Evolutionary conservation across 2,888 invertebrate genomes (phyloP), one percentile per base, ranked within the genome.

Genomic region (Pristionchus arcanus): DNA sequence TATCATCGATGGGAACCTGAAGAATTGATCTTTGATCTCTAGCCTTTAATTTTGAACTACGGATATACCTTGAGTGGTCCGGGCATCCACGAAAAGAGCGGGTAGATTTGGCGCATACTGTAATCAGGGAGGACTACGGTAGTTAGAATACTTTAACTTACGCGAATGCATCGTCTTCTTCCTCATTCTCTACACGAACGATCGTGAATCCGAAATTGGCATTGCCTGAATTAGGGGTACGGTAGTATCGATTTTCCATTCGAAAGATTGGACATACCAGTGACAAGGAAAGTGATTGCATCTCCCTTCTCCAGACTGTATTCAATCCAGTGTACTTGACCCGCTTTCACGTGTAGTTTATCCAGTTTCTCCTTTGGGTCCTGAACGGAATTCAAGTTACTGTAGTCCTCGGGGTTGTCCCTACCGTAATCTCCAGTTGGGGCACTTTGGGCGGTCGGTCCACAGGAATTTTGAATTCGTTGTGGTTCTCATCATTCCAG

Each of bases 11-110:
- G 15, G 87, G 74, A 19, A 88, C 90, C 92, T 92, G 90, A 90
- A n/a, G 0, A 42, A 53, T 66, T 28, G n/a, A 37, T 49, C 87
- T 42, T 87, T 68, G 68, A 68, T 68, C 68, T 42, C 21, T 87
- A 49, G 42, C 9, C 5, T 49, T 7, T 13, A 49, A 5, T 42
- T 5, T 42, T 42, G 9, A 5, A 49, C 42, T n/a, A 93, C n/a
- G n/a, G n/a, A n/a, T 0, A 7, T 25, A 93, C 94, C 42, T 93
- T 91, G 16, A 92, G 87, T 31, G 93, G 93, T 49, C 94, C 94
- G 2, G 94, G 94, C 94, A 94, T 94, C 91, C 94, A 93, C 28
- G 91, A 90, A 89, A 93, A 93, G 34, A 90, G 88, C 1, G 93
- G 93, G 31, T 91, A 86, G 9, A 92, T 90, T 90, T 93, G 93